A percentile compares a stretch with the other conserved stretches of the same genome.
Evolutionary conservation across 2,113 vertebrate genomes (phyloP).

Genomic region (Albula glossodonta): DNA sequence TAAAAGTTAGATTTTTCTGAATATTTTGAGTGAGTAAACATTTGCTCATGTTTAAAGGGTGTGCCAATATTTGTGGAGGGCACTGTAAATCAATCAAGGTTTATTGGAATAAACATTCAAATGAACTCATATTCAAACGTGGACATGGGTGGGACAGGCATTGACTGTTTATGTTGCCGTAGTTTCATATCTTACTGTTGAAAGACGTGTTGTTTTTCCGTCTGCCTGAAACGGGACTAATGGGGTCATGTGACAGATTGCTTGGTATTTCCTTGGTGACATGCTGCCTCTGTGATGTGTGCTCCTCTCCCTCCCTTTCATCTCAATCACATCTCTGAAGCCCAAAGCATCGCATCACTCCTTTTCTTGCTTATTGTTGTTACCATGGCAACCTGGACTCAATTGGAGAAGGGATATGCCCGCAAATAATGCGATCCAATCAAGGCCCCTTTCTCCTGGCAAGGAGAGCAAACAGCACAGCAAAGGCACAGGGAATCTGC

Average conservation of each 20-base stretch:
- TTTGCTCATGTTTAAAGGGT: too few species aligned
- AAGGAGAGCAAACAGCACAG: slow-evolving; percentile 1
- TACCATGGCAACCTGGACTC: slow-evolving; percentile 31
- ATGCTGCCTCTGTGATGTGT: background rate
- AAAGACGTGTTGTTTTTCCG: background rate
- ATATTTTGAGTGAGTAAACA: too few species aligned
- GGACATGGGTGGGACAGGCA: background rate
- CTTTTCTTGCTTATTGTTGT: slow-evolving; percentile 18
- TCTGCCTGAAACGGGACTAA: background rate
- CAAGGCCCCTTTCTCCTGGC: slow-evolving; percentile 8
- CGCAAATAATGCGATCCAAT: slow-evolving; percentile 28
- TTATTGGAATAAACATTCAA: slow-evolving; percentile 15
- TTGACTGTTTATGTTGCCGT: background rate
- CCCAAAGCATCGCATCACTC: slow-evolving; percentile 9
- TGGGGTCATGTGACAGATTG: slow-evolving; percentile 19
- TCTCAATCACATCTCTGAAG: slow-evolving; percentile 18
- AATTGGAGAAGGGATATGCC: slow-evolving; percentile 25
- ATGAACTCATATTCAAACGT: background rate
- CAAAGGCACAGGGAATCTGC: background rate
- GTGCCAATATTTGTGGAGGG: too few species aligned
- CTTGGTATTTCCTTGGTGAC: slow-evolving; percentile 27
- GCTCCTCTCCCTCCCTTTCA: background rate
- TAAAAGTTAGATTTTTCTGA: too few species aligned
- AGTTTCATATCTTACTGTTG: background rate
- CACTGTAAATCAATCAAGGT: background rate